A percentile compares a stretch with the other conserved stretches of the same genome.
These are phyloP conservation scores for Chymomyza amoena DNA, from an alignment of 2,888 invertebrate genomes.

Conservation along the genomic window DNA sequence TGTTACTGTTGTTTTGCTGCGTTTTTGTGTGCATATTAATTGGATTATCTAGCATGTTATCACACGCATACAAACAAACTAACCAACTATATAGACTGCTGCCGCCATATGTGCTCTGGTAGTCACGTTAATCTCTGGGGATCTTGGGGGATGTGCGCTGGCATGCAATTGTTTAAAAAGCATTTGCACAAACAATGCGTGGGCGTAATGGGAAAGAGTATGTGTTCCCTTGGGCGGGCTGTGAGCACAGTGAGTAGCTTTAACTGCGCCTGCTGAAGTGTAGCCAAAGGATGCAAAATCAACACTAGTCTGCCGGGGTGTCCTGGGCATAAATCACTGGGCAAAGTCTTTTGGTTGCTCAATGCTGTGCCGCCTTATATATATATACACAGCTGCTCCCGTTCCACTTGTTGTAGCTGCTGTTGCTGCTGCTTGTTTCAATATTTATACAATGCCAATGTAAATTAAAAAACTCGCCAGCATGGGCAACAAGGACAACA, in stretches of 20 bases:
- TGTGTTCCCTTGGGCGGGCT: not conserved
- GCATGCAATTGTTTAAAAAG: slow-evolving; percentile 70
- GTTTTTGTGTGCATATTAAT: slow-evolving; percentile 74
- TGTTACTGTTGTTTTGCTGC: slow-evolving; percentile 64
- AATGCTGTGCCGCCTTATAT: not conserved
- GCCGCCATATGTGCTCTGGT: slow-evolving; percentile 24
- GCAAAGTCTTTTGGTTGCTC: not conserved
- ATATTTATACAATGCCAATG: slow-evolving; percentile 71
- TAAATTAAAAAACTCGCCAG: slow-evolving; percentile 58
- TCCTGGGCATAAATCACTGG: slow-evolving; percentile 55
- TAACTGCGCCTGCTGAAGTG: not conserved
- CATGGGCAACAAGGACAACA: slow-evolving; percentile 7
- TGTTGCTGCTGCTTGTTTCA: slow-evolving; percentile 55
- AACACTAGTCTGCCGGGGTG: slow-evolving; percentile 52
- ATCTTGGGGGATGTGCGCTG: slow-evolving; percentile 40
- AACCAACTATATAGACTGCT: slow-evolving; percentile 1
- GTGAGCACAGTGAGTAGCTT: not conserved
- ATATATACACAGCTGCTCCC: not conserved
- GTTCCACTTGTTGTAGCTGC: slow-evolving; percentile 4
- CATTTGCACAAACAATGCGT: slow-evolving; percentile 58
- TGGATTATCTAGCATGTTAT: slow-evolving; percentile 73
- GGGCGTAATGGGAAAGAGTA: not conserved
- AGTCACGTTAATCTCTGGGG: slow-evolving; percentile 75
- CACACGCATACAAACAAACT: slow-evolving; percentile 34
- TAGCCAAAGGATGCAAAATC: slow-evolving; percentile 61